phyloP scores from a whole-genome alignment of 2,797 vertebrate genomes.

The Dermochelys coriacea region DNA sequence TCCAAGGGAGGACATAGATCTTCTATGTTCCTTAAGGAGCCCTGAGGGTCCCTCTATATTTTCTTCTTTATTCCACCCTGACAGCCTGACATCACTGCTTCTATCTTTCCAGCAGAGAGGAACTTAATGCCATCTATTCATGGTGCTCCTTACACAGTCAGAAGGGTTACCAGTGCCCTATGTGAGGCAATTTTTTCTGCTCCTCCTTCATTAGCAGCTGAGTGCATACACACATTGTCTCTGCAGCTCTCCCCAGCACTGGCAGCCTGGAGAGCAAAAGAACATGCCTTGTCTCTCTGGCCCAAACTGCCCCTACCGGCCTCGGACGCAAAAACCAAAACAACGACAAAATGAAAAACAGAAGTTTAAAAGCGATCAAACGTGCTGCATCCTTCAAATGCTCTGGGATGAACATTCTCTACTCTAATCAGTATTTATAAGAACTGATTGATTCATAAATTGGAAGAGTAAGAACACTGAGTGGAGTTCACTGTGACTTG shows the following conservation, averaged over 20 bases:
- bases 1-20: constrained; percentile 20
- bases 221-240: not conserved
- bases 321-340: not conserved
- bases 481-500: not conserved
- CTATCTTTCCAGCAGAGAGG: not conserved
- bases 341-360: not conserved
- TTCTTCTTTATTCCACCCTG: not conserved
- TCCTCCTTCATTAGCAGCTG: fast-evolving
- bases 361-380: not conserved
- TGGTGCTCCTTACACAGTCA: not conserved
- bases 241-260: not conserved
- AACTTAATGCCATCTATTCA: not conserved
- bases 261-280: not conserved
- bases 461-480: not conserved
- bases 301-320: not conserved
- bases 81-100: not conserved
- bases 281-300: not conserved
- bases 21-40: not conserved
- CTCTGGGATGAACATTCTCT: not conserved
- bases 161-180: not conserved
- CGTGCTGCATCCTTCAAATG: not conserved
- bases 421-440: not conserved
- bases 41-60: not conserved
- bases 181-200: not conserved
- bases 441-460: not conserved